These are phyloP conservation scores for Eidolon helvum DNA, from an alignment of 2,113 vertebrate genomes.

Conservation along the genomic window DNA sequence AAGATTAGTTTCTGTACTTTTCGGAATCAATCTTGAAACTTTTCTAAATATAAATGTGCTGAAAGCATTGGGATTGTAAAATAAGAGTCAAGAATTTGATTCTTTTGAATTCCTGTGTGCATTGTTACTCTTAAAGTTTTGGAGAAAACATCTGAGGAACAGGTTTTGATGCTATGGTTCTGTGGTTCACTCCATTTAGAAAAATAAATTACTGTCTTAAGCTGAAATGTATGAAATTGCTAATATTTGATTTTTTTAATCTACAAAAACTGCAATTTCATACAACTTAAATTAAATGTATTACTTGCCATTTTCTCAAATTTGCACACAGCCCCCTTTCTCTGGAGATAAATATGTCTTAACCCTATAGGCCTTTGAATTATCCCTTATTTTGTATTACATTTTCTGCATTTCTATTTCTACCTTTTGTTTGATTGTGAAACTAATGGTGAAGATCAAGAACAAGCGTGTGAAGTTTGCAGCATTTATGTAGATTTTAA, in stretches of 20 bases:
- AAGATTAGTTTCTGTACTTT: background rate
- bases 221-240: background rate
- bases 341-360: background rate
- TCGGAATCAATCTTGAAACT: background rate
- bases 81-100: background rate
- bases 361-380: background rate
- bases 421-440: background rate
- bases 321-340: background rate
- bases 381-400: background rate
- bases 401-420: background rate
- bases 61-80: background rate
- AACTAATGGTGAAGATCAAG: background rate
- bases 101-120: background rate
- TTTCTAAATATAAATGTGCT: background rate
- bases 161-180: background rate
- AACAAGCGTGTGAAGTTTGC: background rate
- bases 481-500: background rate
- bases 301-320: background rate
- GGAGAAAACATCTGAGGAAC: background rate
- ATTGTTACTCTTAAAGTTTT: background rate
- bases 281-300: background rate
- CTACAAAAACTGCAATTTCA: background rate
- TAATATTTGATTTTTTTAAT: constrained; percentile 16
- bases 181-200: background rate
- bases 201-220: background rate